phyloP scores from a whole-genome alignment of 2,888 invertebrate genomes.

The Theristus sp. region DNA sequence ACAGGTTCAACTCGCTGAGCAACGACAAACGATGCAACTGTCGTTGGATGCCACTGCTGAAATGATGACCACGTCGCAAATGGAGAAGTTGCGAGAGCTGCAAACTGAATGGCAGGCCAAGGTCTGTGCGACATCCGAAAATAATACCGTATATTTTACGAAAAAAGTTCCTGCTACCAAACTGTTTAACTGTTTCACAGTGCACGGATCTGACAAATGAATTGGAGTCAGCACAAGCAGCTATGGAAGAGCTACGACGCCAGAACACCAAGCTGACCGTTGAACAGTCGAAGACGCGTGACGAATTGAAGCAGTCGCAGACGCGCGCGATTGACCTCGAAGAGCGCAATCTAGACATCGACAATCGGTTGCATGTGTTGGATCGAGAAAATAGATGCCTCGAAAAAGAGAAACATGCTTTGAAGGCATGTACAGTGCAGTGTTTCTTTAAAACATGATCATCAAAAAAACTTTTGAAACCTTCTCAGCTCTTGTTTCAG shows the following conservation, averaged over 20 bases:
- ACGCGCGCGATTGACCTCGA: background rate
- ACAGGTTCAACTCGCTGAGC: background rate
- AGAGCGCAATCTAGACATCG: conserved; percentile 3
- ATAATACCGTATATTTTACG: too few species aligned
- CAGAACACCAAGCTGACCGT: too few species aligned
- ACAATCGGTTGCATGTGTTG: conserved; percentile 1
- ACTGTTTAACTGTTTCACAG: too few species aligned
- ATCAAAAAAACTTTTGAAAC: too few species aligned
- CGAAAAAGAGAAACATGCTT: conserved; percentile 5
- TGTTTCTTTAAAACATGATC: background rate
- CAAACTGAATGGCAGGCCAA: background rate
- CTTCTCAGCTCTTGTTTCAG: too few species aligned
- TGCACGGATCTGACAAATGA: too few species aligned
- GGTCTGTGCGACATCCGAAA: background rate
- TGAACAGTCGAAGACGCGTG: too few species aligned
- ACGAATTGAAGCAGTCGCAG: background rate
- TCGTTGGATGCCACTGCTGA: background rate
- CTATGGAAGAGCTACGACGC: too few species aligned
- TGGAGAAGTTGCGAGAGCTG: background rate
- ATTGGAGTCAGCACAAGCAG: too few species aligned
- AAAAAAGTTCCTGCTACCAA: too few species aligned
- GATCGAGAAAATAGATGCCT: conserved; percentile 7
- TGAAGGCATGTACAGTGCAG: background rate
- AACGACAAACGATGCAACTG: background rate
- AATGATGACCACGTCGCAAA: background rate